Evolutionary conservation across 2,888 invertebrate genomes (phyloP).

Genomic region (Octodonta nipae): DNA sequence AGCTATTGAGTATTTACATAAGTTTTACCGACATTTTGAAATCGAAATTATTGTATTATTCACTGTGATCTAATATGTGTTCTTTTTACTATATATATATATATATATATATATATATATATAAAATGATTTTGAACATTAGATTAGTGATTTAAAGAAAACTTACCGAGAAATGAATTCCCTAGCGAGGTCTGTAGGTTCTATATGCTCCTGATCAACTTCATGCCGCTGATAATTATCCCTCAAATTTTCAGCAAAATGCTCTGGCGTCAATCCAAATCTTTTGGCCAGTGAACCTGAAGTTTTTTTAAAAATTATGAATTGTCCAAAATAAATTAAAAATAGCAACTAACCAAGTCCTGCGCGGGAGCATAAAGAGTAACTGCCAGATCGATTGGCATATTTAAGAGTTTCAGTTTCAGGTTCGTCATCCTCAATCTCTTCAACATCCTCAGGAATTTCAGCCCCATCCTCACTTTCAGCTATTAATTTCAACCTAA

Average conservation of each 20-base stretch:
- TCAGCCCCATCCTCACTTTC: constrained; percentile 53
- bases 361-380: constrained; percentile 73
- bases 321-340: background rate
- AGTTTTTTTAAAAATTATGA: constrained; percentile 6
- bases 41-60: too few species aligned
- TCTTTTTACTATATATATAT: too few species aligned
- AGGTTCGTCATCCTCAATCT: constrained; percentile 43
- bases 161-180: constrained; percentile 51
- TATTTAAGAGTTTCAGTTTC: constrained; percentile 62
- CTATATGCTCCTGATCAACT: constrained; percentile 80
- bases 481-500: constrained; percentile 38
- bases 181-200: constrained; percentile 69
- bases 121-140: too few species aligned
- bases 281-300: constrained; percentile 69
- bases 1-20: too few species aligned
- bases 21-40: too few species aligned
- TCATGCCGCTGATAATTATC: constrained; percentile 93
- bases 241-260: constrained; percentile 90
- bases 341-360: constrained; percentile 48
- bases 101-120: too few species aligned
- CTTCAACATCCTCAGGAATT: constrained; percentile 43
- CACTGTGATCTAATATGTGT: too few species aligned
- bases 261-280: constrained; percentile 85
- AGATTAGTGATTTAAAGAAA: too few species aligned
- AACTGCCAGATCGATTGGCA: constrained; percentile 76